These are phyloP conservation scores for Eleginops maclovinus DNA, from an alignment of 2,113 vertebrate genomes.

Conservation along the genomic window DNA sequence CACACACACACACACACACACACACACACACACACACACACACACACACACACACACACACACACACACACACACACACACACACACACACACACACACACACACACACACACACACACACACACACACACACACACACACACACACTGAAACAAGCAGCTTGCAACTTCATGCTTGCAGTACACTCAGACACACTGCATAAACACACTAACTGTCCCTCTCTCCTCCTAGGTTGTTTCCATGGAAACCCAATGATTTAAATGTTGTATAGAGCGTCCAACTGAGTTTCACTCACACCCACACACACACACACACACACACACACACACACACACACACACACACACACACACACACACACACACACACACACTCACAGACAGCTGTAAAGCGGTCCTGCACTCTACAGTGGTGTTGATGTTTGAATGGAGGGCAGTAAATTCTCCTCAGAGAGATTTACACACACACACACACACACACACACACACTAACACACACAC, in stretches of 20 bases:
- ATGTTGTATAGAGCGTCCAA: slow-evolving; percentile 24
- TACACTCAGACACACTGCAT: slow-evolving; percentile 22
- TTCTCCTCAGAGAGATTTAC: slow-evolving; percentile 51
- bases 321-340: background rate
- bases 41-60: background rate
- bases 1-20: background rate
- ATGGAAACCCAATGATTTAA: slow-evolving; percentile 49
- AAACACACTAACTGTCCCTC: background rate
- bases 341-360: slow-evolving; percentile 33
- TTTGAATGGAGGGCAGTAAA: slow-evolving; percentile 60
- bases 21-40: too few species aligned
- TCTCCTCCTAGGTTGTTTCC: slow-evolving; percentile 27
- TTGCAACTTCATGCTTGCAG: slow-evolving; percentile 35
- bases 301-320: background rate
- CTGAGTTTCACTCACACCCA: slow-evolving; percentile 38
- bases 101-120: slow-evolving; percentile 9
- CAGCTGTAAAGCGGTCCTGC: slow-evolving; percentile 53
- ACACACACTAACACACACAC: too few species aligned
- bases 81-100: slow-evolving; percentile 8
- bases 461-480: too few species aligned
- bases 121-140: background rate
- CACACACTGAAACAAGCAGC: slow-evolving; percentile 19
- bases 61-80: background rate
- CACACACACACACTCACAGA: background rate
- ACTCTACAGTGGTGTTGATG: slow-evolving; percentile 56